These are phyloP conservation scores for Pteruthius melanotis DNA, from an alignment of 2,113 vertebrate species.

Conservation along the genomic window DNA sequence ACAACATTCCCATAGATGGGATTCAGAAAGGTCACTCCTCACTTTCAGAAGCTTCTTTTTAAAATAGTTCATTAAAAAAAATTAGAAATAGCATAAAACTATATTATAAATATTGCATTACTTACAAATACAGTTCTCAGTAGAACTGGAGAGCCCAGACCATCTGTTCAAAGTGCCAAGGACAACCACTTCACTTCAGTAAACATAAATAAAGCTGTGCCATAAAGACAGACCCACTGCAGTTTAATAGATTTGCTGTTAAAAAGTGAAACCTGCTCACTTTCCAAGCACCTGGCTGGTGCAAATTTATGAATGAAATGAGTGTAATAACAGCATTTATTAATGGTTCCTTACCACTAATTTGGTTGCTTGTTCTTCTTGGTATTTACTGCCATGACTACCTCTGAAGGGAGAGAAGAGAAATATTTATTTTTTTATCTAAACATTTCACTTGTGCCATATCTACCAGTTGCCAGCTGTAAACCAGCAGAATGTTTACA, in stretches of 20 bases:
- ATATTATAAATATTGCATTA: slow-evolving; percentile 4
- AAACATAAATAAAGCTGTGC: neutral
- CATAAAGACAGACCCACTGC: neutral
- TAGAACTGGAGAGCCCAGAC: slow-evolving; percentile 2
- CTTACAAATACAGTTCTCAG: slow-evolving; percentile 32
- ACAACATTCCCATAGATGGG: neutral
- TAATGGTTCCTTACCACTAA: neutral
- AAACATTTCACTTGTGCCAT: neutral
- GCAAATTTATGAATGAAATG: neutral
- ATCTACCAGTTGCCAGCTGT: neutral
- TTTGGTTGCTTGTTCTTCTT: neutral
- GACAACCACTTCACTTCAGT: neutral
- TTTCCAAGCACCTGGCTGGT: neutral
- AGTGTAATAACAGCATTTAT: neutral
- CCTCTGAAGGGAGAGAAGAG: neutral
- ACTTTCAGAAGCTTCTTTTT: slow-evolving; percentile 37
- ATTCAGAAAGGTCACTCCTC: neutral
- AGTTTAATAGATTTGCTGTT: neutral
- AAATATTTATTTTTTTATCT: neutral
- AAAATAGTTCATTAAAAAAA: neutral
- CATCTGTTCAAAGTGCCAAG: slow-evolving; percentile 31
- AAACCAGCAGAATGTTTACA: slow-evolving; percentile 26
- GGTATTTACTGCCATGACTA: neutral
- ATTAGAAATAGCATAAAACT: neutral
- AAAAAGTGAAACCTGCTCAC: neutral